A percentile compares a stretch with the other conserved stretches of the same genome.
Evolutionary conservation across 2,797 vertebrate species (phyloP).

Genomic region (Oryzias sinensis): DNA sequence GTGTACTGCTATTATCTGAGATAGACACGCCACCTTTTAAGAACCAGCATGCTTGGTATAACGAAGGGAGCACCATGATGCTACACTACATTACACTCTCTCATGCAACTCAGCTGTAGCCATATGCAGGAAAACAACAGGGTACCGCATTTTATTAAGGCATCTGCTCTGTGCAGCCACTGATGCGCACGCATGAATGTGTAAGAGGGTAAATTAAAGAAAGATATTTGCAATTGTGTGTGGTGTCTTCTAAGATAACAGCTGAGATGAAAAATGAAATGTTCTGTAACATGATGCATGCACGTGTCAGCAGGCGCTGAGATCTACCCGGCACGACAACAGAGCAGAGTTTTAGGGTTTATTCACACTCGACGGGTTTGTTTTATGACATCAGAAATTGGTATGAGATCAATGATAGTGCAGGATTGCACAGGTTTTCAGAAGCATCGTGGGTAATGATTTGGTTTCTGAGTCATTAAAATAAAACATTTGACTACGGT

Average conservation of each 20-base stretch:
- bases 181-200: slow-evolving; percentile 43
- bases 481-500: no score
- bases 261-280: slow-evolving; percentile 5
- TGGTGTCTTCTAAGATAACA: slow-evolving; percentile 16
- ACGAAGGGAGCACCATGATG: slow-evolving; percentile 41
- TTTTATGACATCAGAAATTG: no score
- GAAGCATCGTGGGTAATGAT: no score
- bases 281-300: background rate
- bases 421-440: no score
- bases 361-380: no score
- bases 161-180: slow-evolving; percentile 64
- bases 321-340: no score
- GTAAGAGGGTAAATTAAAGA: slow-evolving; percentile 28
- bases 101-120: slow-evolving; percentile 46
- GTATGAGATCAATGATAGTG: no score
- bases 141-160: slow-evolving; percentile 61
- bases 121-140: slow-evolving; percentile 52
- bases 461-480: no score
- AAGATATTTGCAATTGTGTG: slow-evolving; percentile 48
- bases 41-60: slow-evolving; percentile 32
- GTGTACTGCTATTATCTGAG: slow-evolving; percentile 46
- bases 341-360: background rate
- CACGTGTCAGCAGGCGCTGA: slow-evolving; percentile 13
- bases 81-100: slow-evolving; percentile 71
- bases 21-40: slow-evolving; percentile 41